Percentiles rank a stretch among this genome's conserved stretches.
These are phyloP conservation scores for Coranthus polyacanthus DNA, from an alignment of 2,797 vertebrate genomes.

Conservation along the genomic window DNA sequence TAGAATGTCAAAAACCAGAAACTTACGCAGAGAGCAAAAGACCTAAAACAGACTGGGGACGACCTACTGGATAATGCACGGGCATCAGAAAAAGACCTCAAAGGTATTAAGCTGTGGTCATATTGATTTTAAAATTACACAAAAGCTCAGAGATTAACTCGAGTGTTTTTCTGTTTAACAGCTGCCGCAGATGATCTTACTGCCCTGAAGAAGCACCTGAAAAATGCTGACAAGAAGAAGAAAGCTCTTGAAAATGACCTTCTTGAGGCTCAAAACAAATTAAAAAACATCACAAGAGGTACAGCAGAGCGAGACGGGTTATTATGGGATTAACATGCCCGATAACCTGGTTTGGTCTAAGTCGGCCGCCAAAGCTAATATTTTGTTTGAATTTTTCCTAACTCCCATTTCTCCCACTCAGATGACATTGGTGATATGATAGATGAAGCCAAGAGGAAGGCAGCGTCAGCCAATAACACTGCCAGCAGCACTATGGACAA, in stretches of 20 bases:
- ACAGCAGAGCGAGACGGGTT: slow-evolving; percentile 16
- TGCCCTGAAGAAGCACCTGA: slow-evolving; percentile 83
- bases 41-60: slow-evolving; percentile 82
- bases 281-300: slow-evolving; percentile 89
- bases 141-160: background rate
- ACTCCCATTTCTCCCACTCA: slow-evolving; percentile 58
- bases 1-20: slow-evolving; percentile 89
- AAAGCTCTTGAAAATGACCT: slow-evolving; percentile 83
- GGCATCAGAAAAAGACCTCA: slow-evolving; percentile 75
- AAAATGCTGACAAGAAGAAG: slow-evolving; percentile 82
- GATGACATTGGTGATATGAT: slow-evolving; percentile 86
- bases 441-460: slow-evolving; percentile 83
- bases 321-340: background rate
- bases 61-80: slow-evolving; percentile 81
- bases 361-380: background rate
- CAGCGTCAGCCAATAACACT: slow-evolving; percentile 81
- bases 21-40: slow-evolving; percentile 86
- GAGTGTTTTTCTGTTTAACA: slow-evolving; percentile 63
- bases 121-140: background rate
- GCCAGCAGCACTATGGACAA: slow-evolving; percentile 83
- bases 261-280: slow-evolving; percentile 69
- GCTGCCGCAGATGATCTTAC: slow-evolving; percentile 78
- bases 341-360: slow-evolving; percentile 1
- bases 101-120: slow-evolving; percentile 78
- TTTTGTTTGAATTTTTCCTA: background rate